Conservation (phyloP, 2,113 vertebrate genomes). For the Nothoprocta perdicaria region DNA sequence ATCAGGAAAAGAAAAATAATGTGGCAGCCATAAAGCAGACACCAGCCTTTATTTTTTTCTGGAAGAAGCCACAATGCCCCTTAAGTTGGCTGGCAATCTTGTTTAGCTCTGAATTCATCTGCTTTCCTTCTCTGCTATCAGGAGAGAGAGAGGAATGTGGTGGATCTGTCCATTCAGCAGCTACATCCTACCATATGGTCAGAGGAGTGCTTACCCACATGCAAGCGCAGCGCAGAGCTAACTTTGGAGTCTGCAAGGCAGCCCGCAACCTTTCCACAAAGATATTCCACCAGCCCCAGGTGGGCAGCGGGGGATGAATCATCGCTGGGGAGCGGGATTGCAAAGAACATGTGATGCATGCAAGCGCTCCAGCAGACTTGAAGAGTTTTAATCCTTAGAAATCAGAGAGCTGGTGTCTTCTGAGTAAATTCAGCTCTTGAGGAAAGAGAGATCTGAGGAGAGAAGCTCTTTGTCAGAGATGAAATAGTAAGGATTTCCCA, state of each 20-base stretch:
- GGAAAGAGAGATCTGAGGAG: neutral
- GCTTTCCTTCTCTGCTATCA: neutral
- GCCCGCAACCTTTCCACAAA: neutral
- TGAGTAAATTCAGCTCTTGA: neutral
- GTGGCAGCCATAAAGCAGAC: neutral
- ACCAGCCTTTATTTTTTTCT: neutral
- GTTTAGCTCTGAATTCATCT: neutral
- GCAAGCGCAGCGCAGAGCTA: neutral
- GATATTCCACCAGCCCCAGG: conserved; percentile 29
- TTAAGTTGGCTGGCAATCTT: neutral
- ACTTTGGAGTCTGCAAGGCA: neutral
- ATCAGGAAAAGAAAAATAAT: rapidly evolving
- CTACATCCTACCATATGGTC: conserved; percentile 27
- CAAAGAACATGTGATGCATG: neutral
- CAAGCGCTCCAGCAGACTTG: neutral
- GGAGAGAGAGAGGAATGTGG: neutral
- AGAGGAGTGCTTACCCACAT: neutral
- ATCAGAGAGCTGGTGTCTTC: neutral
- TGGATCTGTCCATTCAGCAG: conserved; percentile 20
- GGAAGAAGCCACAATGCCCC: neutral
- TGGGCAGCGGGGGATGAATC: conserved; percentile 46
- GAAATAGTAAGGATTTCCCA: neutral
- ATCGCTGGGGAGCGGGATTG: neutral
- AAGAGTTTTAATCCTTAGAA: conserved; percentile 5
- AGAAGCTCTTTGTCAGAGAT: neutral